Base-by-base conservation (phyloP, 1,140 invertebrate genomes). In the Calycopis cecrops region DNA sequence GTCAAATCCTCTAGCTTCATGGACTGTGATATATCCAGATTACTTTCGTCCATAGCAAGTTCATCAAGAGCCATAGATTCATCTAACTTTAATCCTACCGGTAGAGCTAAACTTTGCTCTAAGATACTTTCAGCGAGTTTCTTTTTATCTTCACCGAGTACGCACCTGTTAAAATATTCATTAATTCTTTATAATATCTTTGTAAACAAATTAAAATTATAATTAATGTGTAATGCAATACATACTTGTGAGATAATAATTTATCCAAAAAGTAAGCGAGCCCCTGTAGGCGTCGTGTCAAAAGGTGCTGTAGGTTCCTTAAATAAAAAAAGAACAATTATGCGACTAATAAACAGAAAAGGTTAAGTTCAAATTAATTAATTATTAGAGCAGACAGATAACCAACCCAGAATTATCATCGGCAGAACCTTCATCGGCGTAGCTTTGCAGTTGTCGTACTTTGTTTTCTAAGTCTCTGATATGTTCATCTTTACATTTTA, bases 251-350 rank as follows among this genome's bases (percentile, higher is more conserved):
- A 51, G 90, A 91, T 7, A 94, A 70, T 47, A 94, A 78, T 37
- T 92, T 92, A 64, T 93, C 92, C 11, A 94, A 78, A 69, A 94
- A 94, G 47, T 90, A 89, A 1, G 92, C 91, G 56, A 94, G 72
- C 63, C 94, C 93, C 70, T 93, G 92, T 21, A 94, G 73, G 4
- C 92, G 87, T 33, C 85, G 89, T 11, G 91, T 91, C 14, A 94
- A 72, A 33, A 93, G 68, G 53, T 89, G 76, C 63, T 88, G 83
- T 9, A 88, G 71, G 61, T 87, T 86, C 35, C 87, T 88, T 57
- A 67, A 87, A 87, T 28, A 57, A 44, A 52, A 4, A 51, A 28
- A 42, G 48, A 56, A 38, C 49, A 18, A 12, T 8, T 42, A 50
- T 4, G 21, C 2, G 21, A 28, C 21, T 3, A 28, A 28, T 28